Conservation (phyloP, 2,888 invertebrate species). For the Metacarcinus magister region DNA sequence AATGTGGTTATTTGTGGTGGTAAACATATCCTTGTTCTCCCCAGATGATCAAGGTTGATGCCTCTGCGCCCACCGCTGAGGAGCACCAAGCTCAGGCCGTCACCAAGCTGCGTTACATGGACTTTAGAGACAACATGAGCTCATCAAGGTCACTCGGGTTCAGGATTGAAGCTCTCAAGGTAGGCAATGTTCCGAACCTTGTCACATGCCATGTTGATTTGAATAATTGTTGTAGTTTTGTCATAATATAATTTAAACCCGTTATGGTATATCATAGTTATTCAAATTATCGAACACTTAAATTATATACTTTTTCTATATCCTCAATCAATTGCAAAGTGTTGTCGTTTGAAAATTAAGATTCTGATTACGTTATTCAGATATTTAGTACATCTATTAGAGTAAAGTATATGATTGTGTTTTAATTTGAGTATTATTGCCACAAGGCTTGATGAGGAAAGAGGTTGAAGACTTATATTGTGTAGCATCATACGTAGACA, state of each 20-base stretch:
- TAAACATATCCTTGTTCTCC: background rate
- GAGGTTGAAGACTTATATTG: background rate
- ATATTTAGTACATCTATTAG: no score
- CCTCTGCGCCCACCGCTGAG: slow-evolving; percentile 92
- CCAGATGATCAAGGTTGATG: slow-evolving; percentile 95
- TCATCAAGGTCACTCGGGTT: slow-evolving; percentile 97
- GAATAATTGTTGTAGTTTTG: background rate
- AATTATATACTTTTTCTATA: no score
- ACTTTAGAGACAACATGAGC: slow-evolving; percentile 96
- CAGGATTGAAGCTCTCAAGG: slow-evolving; percentile 97
- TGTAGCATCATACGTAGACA: background rate
- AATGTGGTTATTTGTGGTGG: background rate
- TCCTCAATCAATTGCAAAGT: no score
- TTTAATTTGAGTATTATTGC: background rate
- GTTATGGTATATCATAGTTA: background rate
- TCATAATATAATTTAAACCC: background rate
- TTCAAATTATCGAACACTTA: background rate
- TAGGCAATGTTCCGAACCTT: slow-evolving; percentile 83
- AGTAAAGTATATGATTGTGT: no score
- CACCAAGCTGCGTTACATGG: slow-evolving; percentile 98
- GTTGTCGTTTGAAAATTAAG: no score
- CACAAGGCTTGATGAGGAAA: background rate
- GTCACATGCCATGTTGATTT: background rate
- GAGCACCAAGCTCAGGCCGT: slow-evolving; percentile 93
- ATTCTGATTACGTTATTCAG: no score